Evolutionary conservation across 2,113 vertebrate genomes (phyloP), one percentile per base, ranked within the genome.

Genomic region (Apodemus sylvaticus): DNA sequence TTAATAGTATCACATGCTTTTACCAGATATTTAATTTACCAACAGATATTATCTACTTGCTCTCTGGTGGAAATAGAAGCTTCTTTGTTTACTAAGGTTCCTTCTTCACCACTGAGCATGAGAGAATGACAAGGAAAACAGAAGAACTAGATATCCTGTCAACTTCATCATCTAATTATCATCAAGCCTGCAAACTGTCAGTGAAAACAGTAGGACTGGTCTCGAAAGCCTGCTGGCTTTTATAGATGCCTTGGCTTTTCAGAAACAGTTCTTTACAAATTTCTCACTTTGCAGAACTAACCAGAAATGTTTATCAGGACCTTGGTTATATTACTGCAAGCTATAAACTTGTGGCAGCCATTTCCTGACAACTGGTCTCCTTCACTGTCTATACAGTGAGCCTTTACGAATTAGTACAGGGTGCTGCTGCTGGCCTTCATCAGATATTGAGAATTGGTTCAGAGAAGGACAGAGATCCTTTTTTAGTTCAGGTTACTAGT

Each of bases 61-160:
- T 83, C 51, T 87, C n/a, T 92, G 86, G 81, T 53, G 36, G 34
- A 92, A 90, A 74, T 70, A 51, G 51, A 26, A 55, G n/a, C 22
- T 58, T 86, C 51, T 90, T 94, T 93, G 53, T 78, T 82, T 82
- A 82, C 70, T 90, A 85, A 42, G 22, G 71, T 74, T 51, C 34
- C 31, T 73, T 94, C 60, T 90, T 53, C 1, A 73, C 86, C 34
- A 85, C 34, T 34, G 91, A 76, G 26, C 82, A 93, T 77, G 96
- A 95, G 7, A 53, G 64, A 55, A 60, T 70, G 71, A 74, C 39
- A n/a, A 60, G 70, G 68, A 39, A 73, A 89, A 73, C 24, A 89
- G 51, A 88, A 71, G 66, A 88, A 71, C 48, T 53, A n/a, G 58
- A 48, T 39, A 71, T 3, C 48, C 39, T 74, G 66, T 89, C 71